Conservation (phyloP, 1,140 invertebrate species). For the Hypsibius dujardini region DNA sequence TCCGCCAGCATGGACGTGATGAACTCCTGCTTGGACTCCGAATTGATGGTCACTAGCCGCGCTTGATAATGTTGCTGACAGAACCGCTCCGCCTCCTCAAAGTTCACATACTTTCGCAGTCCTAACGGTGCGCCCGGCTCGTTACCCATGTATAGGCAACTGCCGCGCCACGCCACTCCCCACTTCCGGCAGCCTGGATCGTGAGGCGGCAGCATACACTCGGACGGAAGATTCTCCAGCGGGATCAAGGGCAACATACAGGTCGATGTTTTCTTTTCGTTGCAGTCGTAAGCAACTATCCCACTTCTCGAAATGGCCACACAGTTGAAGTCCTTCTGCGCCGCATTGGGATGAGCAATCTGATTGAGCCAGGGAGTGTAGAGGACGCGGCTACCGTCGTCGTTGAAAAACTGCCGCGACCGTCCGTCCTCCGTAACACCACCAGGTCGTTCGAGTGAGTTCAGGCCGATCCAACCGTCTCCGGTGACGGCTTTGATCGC, state of each 20-base stretch:
- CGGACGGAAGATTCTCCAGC: not conserved
- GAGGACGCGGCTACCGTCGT: not conserved
- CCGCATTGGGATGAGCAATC: not conserved
- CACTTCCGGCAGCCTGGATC: not conserved
- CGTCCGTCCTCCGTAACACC: too few species aligned
- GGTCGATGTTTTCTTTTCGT: not conserved
- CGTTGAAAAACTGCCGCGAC: not conserved
- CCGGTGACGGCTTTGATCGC: too few species aligned
- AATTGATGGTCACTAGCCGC: not conserved
- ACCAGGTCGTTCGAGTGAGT: not conserved
- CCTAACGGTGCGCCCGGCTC: not conserved
- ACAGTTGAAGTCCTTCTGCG: not conserved
- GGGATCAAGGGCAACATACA: not conserved
- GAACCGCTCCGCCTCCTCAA: not conserved
- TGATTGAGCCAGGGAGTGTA: not conserved
- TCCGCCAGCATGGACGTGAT: not conserved
- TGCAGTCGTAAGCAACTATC: not conserved
- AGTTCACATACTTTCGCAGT: not conserved
- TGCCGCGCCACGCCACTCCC: not conserved
- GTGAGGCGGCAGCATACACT: not conserved
- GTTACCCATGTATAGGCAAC: slow-evolving; percentile 5
- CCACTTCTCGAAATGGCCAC: not conserved
- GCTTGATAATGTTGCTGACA: not conserved
- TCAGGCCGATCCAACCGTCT: not conserved
- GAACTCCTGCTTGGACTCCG: not conserved